Evolutionary conservation across 2,888 invertebrate genomes (phyloP), one percentile per base, ranked within the genome.

Genomic region (Dynastes tityus): DNA sequence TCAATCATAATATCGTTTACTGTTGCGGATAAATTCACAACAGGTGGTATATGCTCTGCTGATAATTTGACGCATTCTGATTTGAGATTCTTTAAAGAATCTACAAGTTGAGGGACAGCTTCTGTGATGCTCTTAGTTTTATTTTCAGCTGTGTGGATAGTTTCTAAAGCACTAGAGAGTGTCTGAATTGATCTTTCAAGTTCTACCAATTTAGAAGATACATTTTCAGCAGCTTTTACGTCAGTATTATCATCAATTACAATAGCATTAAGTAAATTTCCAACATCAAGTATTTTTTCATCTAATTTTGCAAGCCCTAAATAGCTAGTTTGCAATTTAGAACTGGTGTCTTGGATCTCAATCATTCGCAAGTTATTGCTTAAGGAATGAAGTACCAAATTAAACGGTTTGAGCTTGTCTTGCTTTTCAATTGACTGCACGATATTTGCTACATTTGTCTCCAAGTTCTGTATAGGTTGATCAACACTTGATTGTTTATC

Each of bases 231-330:
- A 9, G 58, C 8, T 11, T 45, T 61, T 3, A 74, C 22, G 27
- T 40, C 40, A 11, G 49, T 45, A n/a, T 74, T 37, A 6, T 74
- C 73, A 13, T 45, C 55, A 13, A 45, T 27, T 40, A 37, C 6
- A 13, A 49, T 13, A 13, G 22, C 40, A 45, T 27, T 45, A 8
- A 74, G 11, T 8, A 61, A 22, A 13, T 58, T 27, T 61, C 61
- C 22, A 11, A 29, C 16, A 13, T 58, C 45, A 0, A 61, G 1
- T 63, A 74, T 27, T 27, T 11, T n/a, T 45, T 45, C 16, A 13
- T 3, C 13, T 61, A 82, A 58, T 55, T 82, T 79, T 29, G 76
- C 80, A 8, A 82, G 29, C 13, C 76, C 51, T 40, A 49, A 27
- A 11, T 78, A 37, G 9, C 71, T 78, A 9, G 45, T 63, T 73